Evolutionary conservation across 2,888 invertebrate genomes (phyloP), one percentile per base, ranked within the genome.

Genomic region (Quadroppia sp.): DNA sequence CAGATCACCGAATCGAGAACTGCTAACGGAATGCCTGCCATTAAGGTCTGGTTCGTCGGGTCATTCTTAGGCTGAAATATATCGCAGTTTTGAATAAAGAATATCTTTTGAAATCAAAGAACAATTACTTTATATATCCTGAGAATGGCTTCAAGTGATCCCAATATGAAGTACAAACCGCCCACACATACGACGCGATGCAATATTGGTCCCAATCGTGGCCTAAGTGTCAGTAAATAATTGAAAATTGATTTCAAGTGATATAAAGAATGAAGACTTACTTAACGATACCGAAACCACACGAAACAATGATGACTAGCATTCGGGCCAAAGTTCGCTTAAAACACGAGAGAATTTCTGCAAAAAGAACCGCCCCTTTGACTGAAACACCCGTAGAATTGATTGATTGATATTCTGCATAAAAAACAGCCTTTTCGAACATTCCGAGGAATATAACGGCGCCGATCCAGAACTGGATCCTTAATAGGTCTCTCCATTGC

Each of bases 261-360:
- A 45, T 45, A 13, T 45, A 45, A 15, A 45, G 11, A 56, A 45
- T 45, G 36, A 45, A 13, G 45, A 85, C 88, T 86, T 81, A 91
- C 91, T 94, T 95, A 77, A 95, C 94, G 79, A 96, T 94, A 69
- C 96, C 96, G 84, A 94, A 96, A 69, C 96, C 96, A 69, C 96
- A 86, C 77, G 93, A 93, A 76, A 95, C 95, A 75, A 96, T 94
- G 75, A 97, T 90, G 77, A 96, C 93, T 73, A 97, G 85, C 90
- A 96, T 94, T 77, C 95, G 85, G 0, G 96, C 92, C 77, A 97
- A 85, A 0, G 94, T 91, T 71, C 95, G 85, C 84, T 97, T 97
- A 11, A 90, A 89, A 80, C 93, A 92, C 0, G 95, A 96, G 4
- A 95, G 88, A 84, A 94, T 87, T 84, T 95, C 95, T 0, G 95